Evolutionary conservation across 2,113 vertebrate species (phyloP), one percentile per base, ranked within the genome.

Genomic region (Cebus imitator): DNA sequence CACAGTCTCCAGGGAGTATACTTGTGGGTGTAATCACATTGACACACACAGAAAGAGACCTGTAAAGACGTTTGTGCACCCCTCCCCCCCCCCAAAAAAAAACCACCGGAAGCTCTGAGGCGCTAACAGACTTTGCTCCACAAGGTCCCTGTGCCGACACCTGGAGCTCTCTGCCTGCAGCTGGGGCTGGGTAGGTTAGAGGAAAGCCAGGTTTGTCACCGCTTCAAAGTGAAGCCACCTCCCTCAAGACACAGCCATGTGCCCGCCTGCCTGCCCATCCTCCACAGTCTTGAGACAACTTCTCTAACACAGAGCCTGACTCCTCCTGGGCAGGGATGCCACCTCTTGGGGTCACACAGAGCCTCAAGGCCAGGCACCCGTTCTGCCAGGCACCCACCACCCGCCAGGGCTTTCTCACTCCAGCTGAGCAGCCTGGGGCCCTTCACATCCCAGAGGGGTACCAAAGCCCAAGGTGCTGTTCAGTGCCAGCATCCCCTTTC

Each of bases 251-350:
- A 75, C 20, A 86, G 61, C 30, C 61, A 58, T 45, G 52, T 0
- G 0, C 8, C 40, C 43, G 37, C 43, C 61, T 8, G 68, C 40
- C 43, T 14, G 55, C n/a, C 87, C 75, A 1, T 52, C 12, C 23
- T 61, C 78, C 13, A 57, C 35, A 81, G 80, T 72, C 86, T 85
- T 58, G n/a, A 85, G 57, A 66, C 8, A 61, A 70, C 43, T 27
- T 57, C 70, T 82, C 45, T 86, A 82, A 87, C 48, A 27, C 20
- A 35, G 45, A 81, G 48, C 10, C 40, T 4, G 50, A 40, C 73
- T 96, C 43, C 86, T 93, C 89, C 70, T 64, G 57, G 95, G 91
- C 40, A 48, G n/a, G 21, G 64, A 52, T 70, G n/a, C 72, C 73
- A 83, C 72, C 87, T 94, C 66, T 55, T 68, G 90, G 87, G 86